phyloP scores from a whole-genome alignment of 2,888 invertebrate species.

The Ophion ventricosus region DNA sequence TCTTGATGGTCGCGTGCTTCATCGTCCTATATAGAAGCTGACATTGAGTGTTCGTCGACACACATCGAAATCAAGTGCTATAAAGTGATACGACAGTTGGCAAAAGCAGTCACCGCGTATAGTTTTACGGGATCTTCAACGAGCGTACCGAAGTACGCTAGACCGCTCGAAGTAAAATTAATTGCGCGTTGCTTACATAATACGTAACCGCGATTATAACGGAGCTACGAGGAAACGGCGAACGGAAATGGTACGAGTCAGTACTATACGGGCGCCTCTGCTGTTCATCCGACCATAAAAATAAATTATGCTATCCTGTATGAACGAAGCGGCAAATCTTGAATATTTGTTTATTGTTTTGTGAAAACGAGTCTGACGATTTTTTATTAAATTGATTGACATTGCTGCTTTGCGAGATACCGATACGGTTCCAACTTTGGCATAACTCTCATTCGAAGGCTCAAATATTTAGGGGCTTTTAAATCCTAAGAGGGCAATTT shows the following conservation, averaged over 20 bases:
- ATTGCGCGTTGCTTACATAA: constrained; percentile 75
- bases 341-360: too few relatives aligned
- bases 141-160: constrained; percentile 70
- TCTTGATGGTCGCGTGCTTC: neutral
- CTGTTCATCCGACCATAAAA: constrained; percentile 25
- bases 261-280: constrained; percentile 35
- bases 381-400: too few relatives aligned
- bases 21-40: neutral
- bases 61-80: constrained; percentile 8
- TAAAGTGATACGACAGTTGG: constrained; percentile 42
- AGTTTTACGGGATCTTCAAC: constrained; percentile 55
- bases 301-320: constrained; percentile 19
- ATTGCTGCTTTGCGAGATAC: too few relatives aligned
- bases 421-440: too few relatives aligned
- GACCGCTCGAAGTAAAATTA: constrained; percentile 73
- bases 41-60: constrained; percentile 13
- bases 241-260: constrained; percentile 52
- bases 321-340: too few relatives aligned
- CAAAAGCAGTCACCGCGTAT: constrained; percentile 58
- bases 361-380: too few relatives aligned
- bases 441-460: too few relatives aligned
- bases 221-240: constrained; percentile 58
- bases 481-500: neutral
- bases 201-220: constrained; percentile 66
- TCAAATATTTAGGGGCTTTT: neutral